These are phyloP conservation scores for Busseola fusca DNA, from an alignment of 2,888 invertebrate species.

Conservation along the genomic window DNA sequence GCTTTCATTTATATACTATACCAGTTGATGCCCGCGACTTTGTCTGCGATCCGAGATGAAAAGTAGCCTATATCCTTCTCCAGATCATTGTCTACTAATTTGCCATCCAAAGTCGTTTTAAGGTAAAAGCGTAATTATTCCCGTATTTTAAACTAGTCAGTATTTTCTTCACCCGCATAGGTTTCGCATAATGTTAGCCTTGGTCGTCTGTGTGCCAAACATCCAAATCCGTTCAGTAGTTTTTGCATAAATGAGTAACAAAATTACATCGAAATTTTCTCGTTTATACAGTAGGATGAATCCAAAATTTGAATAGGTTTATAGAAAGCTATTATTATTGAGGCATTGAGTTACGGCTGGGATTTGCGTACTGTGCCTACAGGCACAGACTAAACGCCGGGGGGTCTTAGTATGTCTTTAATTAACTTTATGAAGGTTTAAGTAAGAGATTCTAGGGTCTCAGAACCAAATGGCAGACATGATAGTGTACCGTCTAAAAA, in stretches of 20 bases:
- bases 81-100: no score
- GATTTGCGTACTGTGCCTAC: constrained; percentile 19
- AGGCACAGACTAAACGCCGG: constrained; percentile 11
- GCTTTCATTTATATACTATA: no score
- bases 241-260: no score
- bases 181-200: no score
- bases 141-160: not conserved
- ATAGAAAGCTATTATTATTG: constrained; percentile 24
- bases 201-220: no score
- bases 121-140: no score
- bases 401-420: constrained; percentile 36
- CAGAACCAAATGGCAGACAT: constrained; percentile 13
- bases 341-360: constrained; percentile 7
- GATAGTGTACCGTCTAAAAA: not conserved
- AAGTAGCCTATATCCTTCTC: no score
- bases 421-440: constrained; percentile 49
- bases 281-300: not conserved
- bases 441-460: constrained; percentile 8
- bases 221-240: no score
- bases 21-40: no score
- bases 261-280: no score
- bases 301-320: constrained; percentile 6
- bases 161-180: not conserved
- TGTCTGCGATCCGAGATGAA: no score
- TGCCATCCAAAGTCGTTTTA: no score